Evolutionary conservation across 2,113 vertebrate genomes (phyloP).

Genomic region (Aphyosemion australe): DNA sequence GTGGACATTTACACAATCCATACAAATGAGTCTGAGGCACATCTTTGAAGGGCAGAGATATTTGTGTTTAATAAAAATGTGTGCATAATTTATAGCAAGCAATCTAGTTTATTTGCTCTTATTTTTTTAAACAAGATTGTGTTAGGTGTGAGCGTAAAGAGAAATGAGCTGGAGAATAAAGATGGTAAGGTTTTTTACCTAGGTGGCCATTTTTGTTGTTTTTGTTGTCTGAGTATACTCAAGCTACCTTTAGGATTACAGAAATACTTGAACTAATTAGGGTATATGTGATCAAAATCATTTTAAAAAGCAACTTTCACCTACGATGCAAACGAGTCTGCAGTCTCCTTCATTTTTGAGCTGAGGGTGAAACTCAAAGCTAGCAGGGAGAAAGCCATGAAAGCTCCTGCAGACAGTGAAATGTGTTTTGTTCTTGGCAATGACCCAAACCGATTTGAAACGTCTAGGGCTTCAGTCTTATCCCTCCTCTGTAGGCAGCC

Average conservation of each 20-base stretch:
- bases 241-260: no score
- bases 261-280: no score
- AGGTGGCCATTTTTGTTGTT: no score
- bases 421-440: conserved; percentile 50
- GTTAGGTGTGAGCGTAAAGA: conserved; percentile 3
- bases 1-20: conserved; percentile 3
- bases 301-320: neutral
- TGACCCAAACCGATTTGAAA: conserved; percentile 56
- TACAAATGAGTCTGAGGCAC: neutral
- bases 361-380: conserved; percentile 43
- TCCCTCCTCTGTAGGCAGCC: conserved; percentile 62
- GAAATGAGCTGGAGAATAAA: no score
- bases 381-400: conserved; percentile 23
- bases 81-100: conserved; percentile 1
- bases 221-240: no score
- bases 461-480: conserved; percentile 50
- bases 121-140: neutral
- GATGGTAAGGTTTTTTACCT: no score
- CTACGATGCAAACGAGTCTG: conserved; percentile 24
- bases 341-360: conserved; percentile 1
- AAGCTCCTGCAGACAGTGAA: conserved; percentile 35
- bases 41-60: neutral
- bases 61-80: conserved; percentile 5
- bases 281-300: no score
- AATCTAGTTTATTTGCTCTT: conserved; percentile 4